Base-by-base conservation (phyloP, 1,140 invertebrate species). In the Gryon sp. region DNA sequence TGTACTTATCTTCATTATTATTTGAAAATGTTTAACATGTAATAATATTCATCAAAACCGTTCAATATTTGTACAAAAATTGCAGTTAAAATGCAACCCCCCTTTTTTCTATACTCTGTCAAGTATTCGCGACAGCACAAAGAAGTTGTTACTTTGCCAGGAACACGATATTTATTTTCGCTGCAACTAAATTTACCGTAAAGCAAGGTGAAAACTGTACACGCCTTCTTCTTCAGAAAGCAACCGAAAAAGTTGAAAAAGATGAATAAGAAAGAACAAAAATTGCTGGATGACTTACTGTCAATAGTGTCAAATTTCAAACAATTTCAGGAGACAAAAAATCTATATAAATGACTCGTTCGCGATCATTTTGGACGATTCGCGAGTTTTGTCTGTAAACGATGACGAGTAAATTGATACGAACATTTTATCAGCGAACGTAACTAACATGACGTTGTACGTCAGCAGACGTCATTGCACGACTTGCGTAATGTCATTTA, bases 141-240 rank as follows among this genome's bases (percentile, higher is more conserved):
- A 74, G 69, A 69, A 74, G 59, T 78, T 78, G 76, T 78, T 78
- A 65, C 48, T 68, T 70, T 78, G 76, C 76, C 76, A 78, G 63
- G 36, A 74, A 63, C 53, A 57, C 48, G 50, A 57, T 78, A 73
- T 69, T 78, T 78, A 78, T 78, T 73, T 78, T 78, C 55, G 76
- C 57, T 73, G 55, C 55, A 63, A 78, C 76, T 78, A 78, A 78
- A 73, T 78, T 78, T 78, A 78, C 73, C 55, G 63, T 73, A 68
- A 72, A 73, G 62, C 68, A 76, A 78, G 76, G 68, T 78, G 68
- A 73, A 78, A 78, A 78, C 62, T 63, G 34, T 41, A 38, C 48
- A 50, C 62, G 46, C 32, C 45, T 65, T 52, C 12, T 11, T 26
- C 53, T 43, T n/a, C n/a, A n/a, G n/a, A n/a, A n/a, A n/a, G n/a